Base-by-base conservation (phyloP, 2,888 invertebrate species). In the Eupeodes latifasciatus region DNA sequence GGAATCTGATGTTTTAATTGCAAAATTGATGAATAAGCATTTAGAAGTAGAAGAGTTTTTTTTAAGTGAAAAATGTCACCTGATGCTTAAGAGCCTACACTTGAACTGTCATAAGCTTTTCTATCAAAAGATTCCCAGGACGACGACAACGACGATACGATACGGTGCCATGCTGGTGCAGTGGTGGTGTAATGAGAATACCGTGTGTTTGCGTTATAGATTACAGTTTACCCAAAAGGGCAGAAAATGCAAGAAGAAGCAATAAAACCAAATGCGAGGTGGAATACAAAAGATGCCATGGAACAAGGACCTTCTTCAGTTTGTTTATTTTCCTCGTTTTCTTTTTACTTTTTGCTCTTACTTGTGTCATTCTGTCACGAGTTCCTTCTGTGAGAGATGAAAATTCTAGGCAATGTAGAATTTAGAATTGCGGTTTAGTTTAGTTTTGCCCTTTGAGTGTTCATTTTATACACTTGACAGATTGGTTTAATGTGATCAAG, bases 11-110 rank as follows among this genome's bases (percentile, higher is more conserved):
- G 4, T 64, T 75, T 72, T 76, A 86, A 83, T 86, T 82, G 69
- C 71, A 71, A 76, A 86, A 86, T 79, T 75, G 78, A 82, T 86
- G 86, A 86, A 83, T 75, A 83, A 83, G 78, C 74, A 67, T 14
- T 19, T 2, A 53, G 36, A 12, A 55, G 55, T 53, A 27, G 27
- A 27, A 27, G 27, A 27, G 27, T 27, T 53, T 57, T 49, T 67
- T 81, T 40, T 27, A 64, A 19, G 47, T 67, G 67, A 76, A 87
- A 80, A 87, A 80, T 78, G 77, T 77, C 84, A 87, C 72, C 86
- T 79, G 78, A 82, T 79, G 78, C 72, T 78, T 67, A 51, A 83
- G 51, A 64, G 71, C 57, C 44, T 59, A 66, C 82, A 82, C 62
- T 76, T 71, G 49, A 77, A 62, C 49, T 67, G 69, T 71, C 72